Evolutionary conservation across 2,888 invertebrate species (phyloP).

Genomic region (Oligia strigilis): DNA sequence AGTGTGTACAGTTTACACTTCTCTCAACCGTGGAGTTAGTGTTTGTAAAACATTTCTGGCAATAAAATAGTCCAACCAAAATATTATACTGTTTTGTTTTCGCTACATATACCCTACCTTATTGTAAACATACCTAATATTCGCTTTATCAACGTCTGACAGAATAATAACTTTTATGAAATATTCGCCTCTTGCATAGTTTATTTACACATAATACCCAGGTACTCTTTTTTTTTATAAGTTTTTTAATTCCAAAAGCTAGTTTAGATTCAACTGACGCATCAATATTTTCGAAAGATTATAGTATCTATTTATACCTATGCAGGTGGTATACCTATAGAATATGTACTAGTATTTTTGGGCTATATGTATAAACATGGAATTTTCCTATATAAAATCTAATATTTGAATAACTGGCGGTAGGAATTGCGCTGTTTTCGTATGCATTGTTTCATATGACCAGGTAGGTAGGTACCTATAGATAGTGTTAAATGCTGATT

Average conservation of each 20-base stretch:
- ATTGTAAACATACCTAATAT: slow-evolving; percentile 18
- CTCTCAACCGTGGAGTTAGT: slow-evolving; percentile 82
- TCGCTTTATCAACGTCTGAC: slow-evolving; percentile 5
- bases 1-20: slow-evolving; percentile 88
- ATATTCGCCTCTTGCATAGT: slow-evolving; percentile 7
- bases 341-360: neutral
- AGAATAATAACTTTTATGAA: slow-evolving; percentile 22
- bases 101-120: neutral
- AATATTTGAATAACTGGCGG: neutral
- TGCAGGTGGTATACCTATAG: neutral
- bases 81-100: slow-evolving; percentile 65
- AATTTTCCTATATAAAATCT: neutral
- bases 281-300: neutral
- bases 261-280: neutral
- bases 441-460: slow-evolving; percentile 12
- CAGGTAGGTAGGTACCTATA: neutral
- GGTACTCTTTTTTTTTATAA: slow-evolving; percentile 1
- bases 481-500: slow-evolving; percentile 4
- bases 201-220: neutral
- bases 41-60: slow-evolving; percentile 90
- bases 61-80: slow-evolving; percentile 89
- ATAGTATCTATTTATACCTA: neutral
- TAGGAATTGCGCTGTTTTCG: slow-evolving; percentile 6
- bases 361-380: neutral
- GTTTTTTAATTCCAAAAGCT: slow-evolving; percentile 9